A percentile compares a stretch with the other conserved stretches of the same genome.
Conservation (phyloP, 2,888 invertebrate species). For the Tinea trinotella region DNA sequence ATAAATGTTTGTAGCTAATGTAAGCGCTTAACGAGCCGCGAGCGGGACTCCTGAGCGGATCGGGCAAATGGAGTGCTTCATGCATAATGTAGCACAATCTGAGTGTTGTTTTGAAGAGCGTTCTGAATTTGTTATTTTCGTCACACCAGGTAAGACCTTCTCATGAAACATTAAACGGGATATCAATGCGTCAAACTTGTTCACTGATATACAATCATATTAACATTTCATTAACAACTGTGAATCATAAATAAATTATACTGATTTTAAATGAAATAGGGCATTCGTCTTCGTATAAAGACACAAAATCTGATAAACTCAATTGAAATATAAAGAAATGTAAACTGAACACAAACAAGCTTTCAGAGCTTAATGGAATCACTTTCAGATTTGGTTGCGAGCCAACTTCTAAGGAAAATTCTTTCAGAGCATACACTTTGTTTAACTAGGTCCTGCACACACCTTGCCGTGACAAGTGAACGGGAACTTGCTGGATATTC, state of each 20-base stretch:
- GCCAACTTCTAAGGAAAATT: conserved; percentile 19
- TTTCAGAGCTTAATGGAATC: conserved; percentile 19
- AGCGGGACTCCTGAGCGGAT: conserved; percentile 68
- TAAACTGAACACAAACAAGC: conserved; percentile 13
- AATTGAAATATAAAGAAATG: conserved; percentile 8
- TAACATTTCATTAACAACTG: neutral
- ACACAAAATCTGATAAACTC: conserved; percentile 6
- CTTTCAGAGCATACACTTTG: conserved; percentile 14
- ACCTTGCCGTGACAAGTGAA: conserved; percentile 13
- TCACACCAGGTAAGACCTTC: conserved; percentile 65
- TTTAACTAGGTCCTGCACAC: conserved; percentile 12
- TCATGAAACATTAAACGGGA: conserved; percentile 62
- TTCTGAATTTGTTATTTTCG: conserved; percentile 70
- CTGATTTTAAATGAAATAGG: neutral
- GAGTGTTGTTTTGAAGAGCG: conserved; percentile 71
- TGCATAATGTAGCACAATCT: conserved; percentile 68
- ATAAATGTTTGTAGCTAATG: conserved; percentile 69
- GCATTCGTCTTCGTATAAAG: neutral
- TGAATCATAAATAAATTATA: neutral
- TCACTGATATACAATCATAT: neutral
- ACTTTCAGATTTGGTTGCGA: conserved; percentile 20
- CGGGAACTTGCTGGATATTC: neutral
- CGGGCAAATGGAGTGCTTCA: conserved; percentile 71
- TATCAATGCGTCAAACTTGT: conserved; percentile 11
- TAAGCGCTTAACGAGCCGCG: conserved; percentile 71